Evolutionary conservation across 2,113 vertebrate species (phyloP), one percentile per base, ranked within the genome.

Genomic region (Podocnemis expansa): DNA sequence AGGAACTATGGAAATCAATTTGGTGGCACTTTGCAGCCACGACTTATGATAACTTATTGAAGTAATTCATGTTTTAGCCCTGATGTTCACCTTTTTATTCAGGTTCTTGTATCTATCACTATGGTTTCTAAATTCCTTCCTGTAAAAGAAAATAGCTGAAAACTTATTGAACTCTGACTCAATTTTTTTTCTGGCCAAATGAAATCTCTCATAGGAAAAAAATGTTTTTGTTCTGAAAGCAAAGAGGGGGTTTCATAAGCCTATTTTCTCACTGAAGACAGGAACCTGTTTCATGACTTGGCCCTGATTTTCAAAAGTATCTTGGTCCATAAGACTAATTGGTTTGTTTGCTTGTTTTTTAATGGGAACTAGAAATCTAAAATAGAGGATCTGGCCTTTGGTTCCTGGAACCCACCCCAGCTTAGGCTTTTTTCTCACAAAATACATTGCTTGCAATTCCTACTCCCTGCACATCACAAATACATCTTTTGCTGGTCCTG

Each of bases 1-100:
- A 95, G 84, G 81, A 88, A 89, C 78, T 91, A 54, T 81, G 82
- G 54, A 96, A 92, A 76, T 88, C 73, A 75, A n/a, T 90, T 82
- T 91, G 80, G 81, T 88, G 63, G 51, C 80, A 90, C 51, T 87
- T 25, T 92, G 76, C 31, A 85, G n/a, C 75, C 78, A 21, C 38
- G 51, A 2, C 34, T 84, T 95, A 85, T n/a, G n/a, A n/a, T 43
- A n/a, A 92, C 79, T 34, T 84, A 91, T 56, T 89, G 78, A 29
- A 43, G 67, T 89, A 45, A 56, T 76, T 8, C 47, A 70, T 10
- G 63, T 47, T 95, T 45, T 60, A 86, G 52, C 58, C 11, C 45
- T 84, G 84, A 73, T 90, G 94, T 90, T 25, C 80, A 87, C 31
- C 84, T 81, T 19, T 52, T 51, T 10, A 49, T 49, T 45, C 29